Conservation (phyloP, 2,888 invertebrate genomes). For the Epistrophe grossulariae region DNA sequence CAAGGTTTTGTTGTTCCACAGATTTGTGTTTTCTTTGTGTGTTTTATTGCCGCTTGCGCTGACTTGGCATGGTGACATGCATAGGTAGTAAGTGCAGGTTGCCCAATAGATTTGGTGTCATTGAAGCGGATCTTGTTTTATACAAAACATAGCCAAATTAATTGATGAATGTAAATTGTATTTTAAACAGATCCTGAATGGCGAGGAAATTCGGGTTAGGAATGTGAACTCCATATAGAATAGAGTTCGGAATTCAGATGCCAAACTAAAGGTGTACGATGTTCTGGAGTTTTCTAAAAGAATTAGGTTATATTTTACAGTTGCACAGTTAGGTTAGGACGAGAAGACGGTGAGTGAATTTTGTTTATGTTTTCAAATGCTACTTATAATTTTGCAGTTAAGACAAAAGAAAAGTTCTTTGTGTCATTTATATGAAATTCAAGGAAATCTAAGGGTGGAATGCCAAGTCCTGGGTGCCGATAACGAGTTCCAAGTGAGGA, state of each 20-base stretch:
- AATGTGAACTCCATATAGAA: background rate
- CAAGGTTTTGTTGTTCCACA: conserved; percentile 43
- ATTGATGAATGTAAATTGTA: conserved; percentile 67
- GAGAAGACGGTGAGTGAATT: too few species aligned
- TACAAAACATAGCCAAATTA: conserved; percentile 24
- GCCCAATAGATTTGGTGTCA: conserved; percentile 50
- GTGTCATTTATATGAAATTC: too few species aligned
- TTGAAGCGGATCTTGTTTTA: conserved; percentile 26
- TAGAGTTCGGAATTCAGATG: background rate
- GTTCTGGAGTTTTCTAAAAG: background rate
- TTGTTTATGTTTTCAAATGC: too few species aligned
- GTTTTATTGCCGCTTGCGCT: background rate
- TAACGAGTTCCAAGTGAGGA: too few species aligned
- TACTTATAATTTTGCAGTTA: too few species aligned
- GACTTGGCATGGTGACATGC: background rate
- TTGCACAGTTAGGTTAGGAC: too few species aligned
- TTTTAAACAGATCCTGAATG: background rate
- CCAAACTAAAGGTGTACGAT: background rate
- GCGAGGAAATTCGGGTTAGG: background rate
- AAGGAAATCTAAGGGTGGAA: too few species aligned
- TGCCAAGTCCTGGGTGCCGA: too few species aligned
- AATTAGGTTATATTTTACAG: background rate
- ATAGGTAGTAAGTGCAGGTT: background rate
- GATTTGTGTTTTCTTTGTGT: background rate
- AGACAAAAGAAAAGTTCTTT: too few species aligned